These are phyloP conservation scores for Lutraria rhynchaena DNA, from an alignment of 1,140 invertebrate genomes.

Conservation along the genomic window DNA sequence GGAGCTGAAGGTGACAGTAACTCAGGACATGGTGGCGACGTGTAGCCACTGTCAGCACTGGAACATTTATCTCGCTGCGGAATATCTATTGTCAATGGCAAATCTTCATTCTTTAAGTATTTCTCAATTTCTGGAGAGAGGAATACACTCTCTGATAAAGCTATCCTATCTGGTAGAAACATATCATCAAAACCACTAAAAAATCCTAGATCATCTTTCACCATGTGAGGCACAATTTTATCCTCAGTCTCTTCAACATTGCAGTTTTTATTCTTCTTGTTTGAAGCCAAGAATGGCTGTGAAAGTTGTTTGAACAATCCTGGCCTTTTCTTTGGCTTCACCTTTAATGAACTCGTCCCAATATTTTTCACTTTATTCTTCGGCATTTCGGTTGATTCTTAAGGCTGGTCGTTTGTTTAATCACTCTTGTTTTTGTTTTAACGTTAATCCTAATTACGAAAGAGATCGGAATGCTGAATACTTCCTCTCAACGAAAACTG, in stretches of 20 bases:
- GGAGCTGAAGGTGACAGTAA: conserved; percentile 15
- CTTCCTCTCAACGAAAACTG: too few species aligned
- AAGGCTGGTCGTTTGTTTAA: too few species aligned
- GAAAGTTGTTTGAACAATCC: conserved; percentile 47
- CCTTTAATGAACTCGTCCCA: conserved; percentile 47
- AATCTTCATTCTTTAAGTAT: conserved; percentile 13
- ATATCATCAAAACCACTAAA: conserved; percentile 57
- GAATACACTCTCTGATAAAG: conserved; percentile 31
- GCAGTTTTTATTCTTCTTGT: conserved; percentile 39
- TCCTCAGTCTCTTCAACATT: not conserved
- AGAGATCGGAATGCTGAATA: too few species aligned
- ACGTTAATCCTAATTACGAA: too few species aligned
- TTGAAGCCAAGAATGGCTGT: conserved; percentile 40
- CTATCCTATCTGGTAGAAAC: conserved; percentile 38
- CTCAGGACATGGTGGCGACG: conserved; percentile 31
- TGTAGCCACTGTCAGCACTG: conserved; percentile 51
- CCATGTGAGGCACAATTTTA: not conserved
- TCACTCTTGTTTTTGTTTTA: too few species aligned
- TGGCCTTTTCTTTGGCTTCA: conserved; percentile 50
- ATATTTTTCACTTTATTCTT: conserved; percentile 39
- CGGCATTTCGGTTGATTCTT: conserved; percentile 35
- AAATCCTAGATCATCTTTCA: conserved; percentile 40
- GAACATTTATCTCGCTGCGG: conserved; percentile 29
- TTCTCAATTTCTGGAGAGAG: conserved; percentile 44
- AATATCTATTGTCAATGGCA: conserved; percentile 36